Evolutionary conservation across 2,888 invertebrate genomes (phyloP).

Genomic region (Agrotis segetum): DNA sequence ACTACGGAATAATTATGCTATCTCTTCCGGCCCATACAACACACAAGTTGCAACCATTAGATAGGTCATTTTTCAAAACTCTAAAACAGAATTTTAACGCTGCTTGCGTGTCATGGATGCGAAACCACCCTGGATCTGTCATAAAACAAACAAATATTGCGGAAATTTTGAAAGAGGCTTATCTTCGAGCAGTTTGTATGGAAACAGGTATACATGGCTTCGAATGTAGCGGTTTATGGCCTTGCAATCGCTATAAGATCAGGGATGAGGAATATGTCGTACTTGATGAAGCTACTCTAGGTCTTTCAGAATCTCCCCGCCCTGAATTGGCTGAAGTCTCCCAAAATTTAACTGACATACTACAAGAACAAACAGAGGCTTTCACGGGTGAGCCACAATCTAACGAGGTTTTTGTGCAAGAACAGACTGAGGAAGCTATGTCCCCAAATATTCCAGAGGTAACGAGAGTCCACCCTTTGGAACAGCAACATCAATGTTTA

Average conservation of each 20-base stretch:
- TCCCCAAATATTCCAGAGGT: background rate
- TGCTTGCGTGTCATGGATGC: slow-evolving; percentile 31
- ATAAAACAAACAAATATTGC: slow-evolving; percentile 43
- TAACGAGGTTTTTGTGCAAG: slow-evolving; percentile 21
- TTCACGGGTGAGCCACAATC: slow-evolving; percentile 23
- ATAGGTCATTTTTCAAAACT: slow-evolving; percentile 46
- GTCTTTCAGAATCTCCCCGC: slow-evolving; percentile 21
- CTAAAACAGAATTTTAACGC: slow-evolving; percentile 36
- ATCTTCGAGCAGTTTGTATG: slow-evolving; percentile 41
- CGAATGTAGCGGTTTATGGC: slow-evolving; percentile 30
- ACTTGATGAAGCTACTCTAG: slow-evolving; percentile 26
- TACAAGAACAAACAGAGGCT: slow-evolving; percentile 23
- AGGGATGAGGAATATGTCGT: slow-evolving; percentile 34
- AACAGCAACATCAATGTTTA: slow-evolving; percentile 22
- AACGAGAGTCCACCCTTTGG: slow-evolving; percentile 8
- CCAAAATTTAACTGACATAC: slow-evolving; percentile 21
- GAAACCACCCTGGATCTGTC: slow-evolving; percentile 38
- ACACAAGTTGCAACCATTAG: slow-evolving; percentile 27
- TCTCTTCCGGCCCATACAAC: slow-evolving; percentile 55
- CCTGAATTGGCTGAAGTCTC: slow-evolving; percentile 11
- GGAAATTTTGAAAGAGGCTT: slow-evolving; percentile 32
- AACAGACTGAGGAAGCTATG: slow-evolving; percentile 29
- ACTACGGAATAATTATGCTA: slow-evolving; percentile 49
- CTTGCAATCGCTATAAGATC: slow-evolving; percentile 35
- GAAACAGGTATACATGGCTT: slow-evolving; percentile 25